Evolutionary conservation across 2,888 invertebrate genomes (phyloP).

Genomic region (Chesias legatella): DNA sequence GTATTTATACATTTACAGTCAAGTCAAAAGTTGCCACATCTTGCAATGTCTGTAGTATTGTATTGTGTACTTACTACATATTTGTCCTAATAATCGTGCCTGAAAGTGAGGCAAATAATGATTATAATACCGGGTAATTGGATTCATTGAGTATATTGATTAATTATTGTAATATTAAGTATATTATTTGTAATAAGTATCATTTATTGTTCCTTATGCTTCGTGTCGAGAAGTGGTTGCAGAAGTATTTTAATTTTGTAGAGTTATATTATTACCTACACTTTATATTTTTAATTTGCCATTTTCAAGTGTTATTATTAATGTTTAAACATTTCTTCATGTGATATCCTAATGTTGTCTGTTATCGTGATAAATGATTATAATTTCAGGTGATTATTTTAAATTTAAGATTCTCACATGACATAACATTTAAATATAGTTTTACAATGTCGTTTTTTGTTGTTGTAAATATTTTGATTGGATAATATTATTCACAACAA

Average conservation of each 20-base stretch:
- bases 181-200: too few species aligned
- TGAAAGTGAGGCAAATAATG: too few species aligned
- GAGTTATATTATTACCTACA: constrained; percentile 34
- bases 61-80: too few species aligned
- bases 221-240: constrained; percentile 30
- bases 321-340: constrained; percentile 71
- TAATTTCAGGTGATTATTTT: constrained; percentile 56
- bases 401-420: constrained; percentile 65
- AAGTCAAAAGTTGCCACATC: too few species aligned
- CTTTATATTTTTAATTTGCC: constrained; percentile 55
- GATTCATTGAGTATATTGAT: too few species aligned
- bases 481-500: too few species aligned
- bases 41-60: too few species aligned
- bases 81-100: too few species aligned
- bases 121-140: too few species aligned
- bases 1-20: too few species aligned
- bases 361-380: constrained; percentile 69
- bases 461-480: constrained; percentile 53
- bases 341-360: constrained; percentile 79
- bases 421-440: constrained; percentile 50
- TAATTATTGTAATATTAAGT: too few species aligned
- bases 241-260: constrained; percentile 44
- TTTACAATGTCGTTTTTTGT: constrained; percentile 44
- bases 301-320: constrained; percentile 58
- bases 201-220: constrained; percentile 44